phyloP scores from a whole-genome alignment of 2,113 vertebrate species.

The Corythaeola cristata region DNA sequence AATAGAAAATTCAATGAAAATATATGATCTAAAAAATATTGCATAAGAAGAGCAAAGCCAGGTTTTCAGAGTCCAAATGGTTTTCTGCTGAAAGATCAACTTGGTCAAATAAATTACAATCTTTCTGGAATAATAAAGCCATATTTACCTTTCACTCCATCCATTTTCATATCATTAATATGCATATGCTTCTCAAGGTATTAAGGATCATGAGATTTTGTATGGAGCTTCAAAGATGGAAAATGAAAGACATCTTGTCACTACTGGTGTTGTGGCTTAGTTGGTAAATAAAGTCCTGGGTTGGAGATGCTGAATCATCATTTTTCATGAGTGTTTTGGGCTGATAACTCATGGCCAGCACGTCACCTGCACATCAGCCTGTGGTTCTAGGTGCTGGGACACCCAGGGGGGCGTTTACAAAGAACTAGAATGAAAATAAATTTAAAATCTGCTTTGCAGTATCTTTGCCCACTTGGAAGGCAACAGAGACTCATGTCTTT shows the following conservation, averaged over 20 bases:
- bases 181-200: background rate
- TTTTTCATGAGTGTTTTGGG: background rate
- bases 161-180: background rate
- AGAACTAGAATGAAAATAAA: background rate
- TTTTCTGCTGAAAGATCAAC: background rate
- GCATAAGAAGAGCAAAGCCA: background rate
- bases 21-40: background rate
- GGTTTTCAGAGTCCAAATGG: background rate
- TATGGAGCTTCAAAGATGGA: background rate
- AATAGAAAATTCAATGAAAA: background rate
- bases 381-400: background rate
- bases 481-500: background rate
- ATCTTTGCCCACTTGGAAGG: background rate
- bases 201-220: background rate
- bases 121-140: background rate
- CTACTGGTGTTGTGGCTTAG: background rate
- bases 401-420: accelerated
- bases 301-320: background rate
- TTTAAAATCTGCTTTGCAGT: background rate
- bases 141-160: background rate
- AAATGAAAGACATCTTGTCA: background rate
- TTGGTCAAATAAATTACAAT: background rate
- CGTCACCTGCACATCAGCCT: background rate
- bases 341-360: background rate
- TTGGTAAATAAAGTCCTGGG: background rate